Conservation (phyloP, 2,797 vertebrate species). For the Heliangelus exortis region DNA sequence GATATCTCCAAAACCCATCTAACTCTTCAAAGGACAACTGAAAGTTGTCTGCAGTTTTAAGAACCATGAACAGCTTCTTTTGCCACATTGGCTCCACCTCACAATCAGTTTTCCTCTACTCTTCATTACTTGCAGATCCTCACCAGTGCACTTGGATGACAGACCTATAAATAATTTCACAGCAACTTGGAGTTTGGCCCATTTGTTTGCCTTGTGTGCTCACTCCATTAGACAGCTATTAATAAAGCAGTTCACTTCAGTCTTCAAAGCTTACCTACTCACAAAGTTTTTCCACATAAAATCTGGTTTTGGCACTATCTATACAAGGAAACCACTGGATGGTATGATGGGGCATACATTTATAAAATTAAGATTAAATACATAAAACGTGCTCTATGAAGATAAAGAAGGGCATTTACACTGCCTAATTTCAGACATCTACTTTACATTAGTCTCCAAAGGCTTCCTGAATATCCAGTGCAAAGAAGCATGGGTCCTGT, state of each 20-base stretch:
- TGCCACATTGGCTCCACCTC: not conserved
- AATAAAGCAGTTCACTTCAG: not conserved
- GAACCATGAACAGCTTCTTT: not conserved
- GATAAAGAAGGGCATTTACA: not conserved
- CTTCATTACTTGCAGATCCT: not conserved
- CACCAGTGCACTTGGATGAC: not conserved
- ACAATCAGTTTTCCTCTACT: not conserved
- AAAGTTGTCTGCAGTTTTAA: not conserved
- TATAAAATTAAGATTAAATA: not conserved
- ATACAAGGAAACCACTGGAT: not conserved
- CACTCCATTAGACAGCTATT: not conserved
- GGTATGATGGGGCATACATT: accelerated
- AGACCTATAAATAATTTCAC: not conserved
- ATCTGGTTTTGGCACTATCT: not conserved
- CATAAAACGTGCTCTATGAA: not conserved
- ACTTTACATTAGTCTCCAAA: not conserved
- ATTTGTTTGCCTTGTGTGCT: not conserved
- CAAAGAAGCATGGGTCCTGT: not conserved
- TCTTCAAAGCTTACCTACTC: not conserved
- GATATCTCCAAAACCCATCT: not conserved
- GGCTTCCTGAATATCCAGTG: not conserved
- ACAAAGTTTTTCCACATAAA: not conserved
- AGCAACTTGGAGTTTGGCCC: not conserved
- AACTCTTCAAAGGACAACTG: not conserved
- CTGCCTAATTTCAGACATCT: not conserved